Evolutionary conservation across 1,140 invertebrate species (phyloP).

Genomic region (Pseudomyrmex pallidus): DNA sequence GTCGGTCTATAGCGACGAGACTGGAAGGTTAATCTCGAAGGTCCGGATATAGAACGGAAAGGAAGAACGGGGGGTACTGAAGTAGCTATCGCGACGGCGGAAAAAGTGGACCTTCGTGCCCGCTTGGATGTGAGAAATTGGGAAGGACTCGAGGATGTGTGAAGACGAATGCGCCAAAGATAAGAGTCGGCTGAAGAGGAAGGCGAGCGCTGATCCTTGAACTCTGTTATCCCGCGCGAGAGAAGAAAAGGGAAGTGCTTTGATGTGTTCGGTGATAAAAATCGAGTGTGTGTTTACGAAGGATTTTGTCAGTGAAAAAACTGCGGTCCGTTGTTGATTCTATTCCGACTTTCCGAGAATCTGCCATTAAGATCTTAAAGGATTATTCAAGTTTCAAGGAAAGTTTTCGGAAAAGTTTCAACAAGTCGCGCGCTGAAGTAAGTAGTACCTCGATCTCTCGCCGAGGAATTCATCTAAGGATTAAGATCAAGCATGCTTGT

Average conservation of each 20-base stretch:
- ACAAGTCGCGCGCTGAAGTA: not conserved
- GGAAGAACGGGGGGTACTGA: not conserved
- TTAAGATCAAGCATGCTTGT: conserved; percentile 16
- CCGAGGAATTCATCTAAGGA: not conserved
- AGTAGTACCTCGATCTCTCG: not conserved
- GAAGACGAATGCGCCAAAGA: conserved; percentile 45
- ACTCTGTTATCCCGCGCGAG: conserved; percentile 37
- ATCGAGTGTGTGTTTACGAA: conserved; percentile 24
- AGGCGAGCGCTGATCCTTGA: conserved; percentile 32
- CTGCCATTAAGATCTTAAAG: not conserved
- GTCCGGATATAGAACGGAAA: conserved; percentile 1
- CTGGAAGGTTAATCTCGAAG: conserved; percentile 50
- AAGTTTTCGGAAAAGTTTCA: not conserved
- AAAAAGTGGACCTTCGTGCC: conserved; percentile 50
- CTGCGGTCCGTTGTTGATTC: not conserved
- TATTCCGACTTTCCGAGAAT: not conserved
- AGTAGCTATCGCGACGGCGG: conserved; percentile 49
- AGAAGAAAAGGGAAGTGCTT: not conserved
- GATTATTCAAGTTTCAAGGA: not conserved
- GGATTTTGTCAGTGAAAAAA: conserved; percentile 10
- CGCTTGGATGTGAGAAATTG: conserved; percentile 40
- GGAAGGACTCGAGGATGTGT: conserved; percentile 25
- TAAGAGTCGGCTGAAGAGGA: conserved; percentile 24
- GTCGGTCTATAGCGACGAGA: conserved; percentile 38
- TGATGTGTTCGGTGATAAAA: conserved; percentile 36